Percentiles rank a stretch among this genome's conserved stretches.
Evolutionary conservation across 2,797 vertebrate genomes (phyloP).

Genomic region (Urosaurus nigricauda): DNA sequence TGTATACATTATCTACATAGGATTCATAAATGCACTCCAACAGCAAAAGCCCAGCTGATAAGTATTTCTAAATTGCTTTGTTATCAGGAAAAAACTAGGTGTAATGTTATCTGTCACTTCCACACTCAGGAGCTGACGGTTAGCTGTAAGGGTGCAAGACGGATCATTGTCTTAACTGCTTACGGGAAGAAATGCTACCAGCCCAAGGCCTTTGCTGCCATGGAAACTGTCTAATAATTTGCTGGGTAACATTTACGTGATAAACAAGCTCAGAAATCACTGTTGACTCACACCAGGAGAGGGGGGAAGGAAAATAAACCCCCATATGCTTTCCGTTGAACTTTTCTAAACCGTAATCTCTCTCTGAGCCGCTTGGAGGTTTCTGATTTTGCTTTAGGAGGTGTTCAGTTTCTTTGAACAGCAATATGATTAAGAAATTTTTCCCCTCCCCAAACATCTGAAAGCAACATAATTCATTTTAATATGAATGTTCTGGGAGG

Average conservation of each 20-base stretch:
- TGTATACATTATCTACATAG: conserved; percentile 61
- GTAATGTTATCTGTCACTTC: conserved; percentile 70
- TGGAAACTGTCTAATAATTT: conserved; percentile 74
- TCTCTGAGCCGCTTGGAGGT: conserved; percentile 46
- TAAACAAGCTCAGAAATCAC: conserved; percentile 74
- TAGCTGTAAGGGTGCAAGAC: conserved; percentile 58
- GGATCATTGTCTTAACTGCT: conserved; percentile 72
- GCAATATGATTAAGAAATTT: conserved; percentile 71
- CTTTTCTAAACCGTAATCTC: conserved; percentile 55
- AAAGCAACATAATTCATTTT: conserved; percentile 65
- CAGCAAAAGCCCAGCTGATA: conserved; percentile 61
- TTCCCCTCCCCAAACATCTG: conserved; percentile 8
- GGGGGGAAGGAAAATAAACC: conserved; percentile 41
- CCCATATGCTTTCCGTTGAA: conserved; percentile 51
- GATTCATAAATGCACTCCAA: conserved; percentile 37
- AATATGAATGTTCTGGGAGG: conserved; percentile 44
- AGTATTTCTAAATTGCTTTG: conserved; percentile 69
- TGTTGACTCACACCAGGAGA: conserved; percentile 67
- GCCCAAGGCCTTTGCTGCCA: conserved; percentile 62
- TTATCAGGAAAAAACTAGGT: conserved; percentile 70
- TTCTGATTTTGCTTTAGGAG: conserved; percentile 68
- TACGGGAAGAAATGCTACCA: conserved; percentile 63
- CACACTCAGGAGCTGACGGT: conserved; percentile 51
- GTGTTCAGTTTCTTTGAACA: conserved; percentile 65
- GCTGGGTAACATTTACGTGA: conserved; percentile 72